A percentile compares a stretch with the other conserved stretches of the same genome.
These are phyloP conservation scores for Scelioninae gen. 2 DNA, from an alignment of 2,888 invertebrate genomes.

Conservation along the genomic window DNA sequence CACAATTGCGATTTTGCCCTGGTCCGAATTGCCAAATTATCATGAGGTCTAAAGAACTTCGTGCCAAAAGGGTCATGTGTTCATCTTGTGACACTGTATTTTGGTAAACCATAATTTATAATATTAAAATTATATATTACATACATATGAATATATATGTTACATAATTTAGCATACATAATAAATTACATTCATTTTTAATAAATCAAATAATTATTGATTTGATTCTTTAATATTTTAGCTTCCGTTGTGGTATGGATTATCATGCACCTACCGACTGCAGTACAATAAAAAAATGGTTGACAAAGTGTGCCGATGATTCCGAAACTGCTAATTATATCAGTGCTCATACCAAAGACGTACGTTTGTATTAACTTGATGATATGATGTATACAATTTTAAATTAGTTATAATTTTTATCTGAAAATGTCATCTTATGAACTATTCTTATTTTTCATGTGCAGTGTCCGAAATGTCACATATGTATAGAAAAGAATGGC, in stretches of 20 bases:
- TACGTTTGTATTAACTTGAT: slow-evolving; percentile 68
- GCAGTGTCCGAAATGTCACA: slow-evolving; percentile 97
- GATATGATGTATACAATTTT: too few relatives aligned
- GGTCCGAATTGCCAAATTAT: slow-evolving; percentile 96
- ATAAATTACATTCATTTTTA: too few relatives aligned
- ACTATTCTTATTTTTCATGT: too few relatives aligned
- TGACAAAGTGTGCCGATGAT: slow-evolving; percentile 99
- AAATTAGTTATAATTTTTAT: too few relatives aligned
- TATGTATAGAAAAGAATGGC: slow-evolving; percentile 99
- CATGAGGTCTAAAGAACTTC: slow-evolving; percentile 87
- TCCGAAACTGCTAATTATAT: slow-evolving; percentile 99
- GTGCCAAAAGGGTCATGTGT: slow-evolving; percentile 92
- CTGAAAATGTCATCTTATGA: too few relatives aligned
- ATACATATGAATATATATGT: too few relatives aligned
- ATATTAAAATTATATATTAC: slow-evolving; percentile 3
- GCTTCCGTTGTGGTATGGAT: slow-evolving; percentile 94
- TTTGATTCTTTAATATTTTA: slow-evolving; percentile 65
- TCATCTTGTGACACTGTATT: slow-evolving; percentile 91
- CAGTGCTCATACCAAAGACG: slow-evolving; percentile 97
- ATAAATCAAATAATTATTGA: too few relatives aligned
- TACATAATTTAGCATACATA: too few relatives aligned
- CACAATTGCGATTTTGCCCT: slow-evolving; percentile 93
- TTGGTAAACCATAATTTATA: slow-evolving; percentile 79
- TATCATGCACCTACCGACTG: slow-evolving; percentile 99
- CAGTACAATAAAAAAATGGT: slow-evolving; percentile 95